A percentile compares a stretch with the other conserved stretches of the same genome.
Conservation (phyloP, 2,797 vertebrate genomes). For the Epinephelus malabaricus region DNA sequence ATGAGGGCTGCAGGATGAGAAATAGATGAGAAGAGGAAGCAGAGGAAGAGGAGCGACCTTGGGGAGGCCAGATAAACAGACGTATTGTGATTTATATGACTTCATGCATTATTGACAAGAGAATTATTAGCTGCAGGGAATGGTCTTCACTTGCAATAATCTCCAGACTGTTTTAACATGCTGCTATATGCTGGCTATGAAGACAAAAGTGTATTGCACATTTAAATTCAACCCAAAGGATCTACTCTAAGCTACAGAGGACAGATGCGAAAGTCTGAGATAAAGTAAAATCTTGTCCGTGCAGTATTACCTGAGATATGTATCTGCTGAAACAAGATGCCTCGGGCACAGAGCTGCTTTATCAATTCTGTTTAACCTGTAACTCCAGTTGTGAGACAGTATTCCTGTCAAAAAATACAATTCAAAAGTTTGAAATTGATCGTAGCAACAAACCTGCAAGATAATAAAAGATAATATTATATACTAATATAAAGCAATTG, state of each 20-base stretch:
- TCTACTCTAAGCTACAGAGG: constrained; percentile 41
- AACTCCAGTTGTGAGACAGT: constrained; percentile 5
- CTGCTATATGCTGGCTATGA: constrained; percentile 37
- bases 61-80: constrained; percentile 63
- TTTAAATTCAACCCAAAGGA: constrained; percentile 58
- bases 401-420: not conserved
- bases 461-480: too few species aligned
- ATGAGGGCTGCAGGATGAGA: constrained; percentile 50
- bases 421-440: not conserved
- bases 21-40: constrained; percentile 46
- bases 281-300: constrained; percentile 36
- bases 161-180: constrained; percentile 57
- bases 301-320: constrained; percentile 50
- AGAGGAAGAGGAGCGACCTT: constrained; percentile 58
- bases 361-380: constrained; percentile 20
- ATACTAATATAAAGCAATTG: too few species aligned
- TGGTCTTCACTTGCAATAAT: constrained; percentile 65
- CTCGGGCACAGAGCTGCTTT: not conserved
- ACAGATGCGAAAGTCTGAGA: constrained; percentile 40
- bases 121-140: constrained; percentile 65
- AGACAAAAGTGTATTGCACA: constrained; percentile 44
- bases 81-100: constrained; percentile 68
- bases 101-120: constrained; percentile 79
- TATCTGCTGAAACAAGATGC: constrained; percentile 33
- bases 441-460: not conserved